phyloP scores from a whole-genome alignment of 2,888 invertebrate genomes.

The Netelia inedita region DNA sequence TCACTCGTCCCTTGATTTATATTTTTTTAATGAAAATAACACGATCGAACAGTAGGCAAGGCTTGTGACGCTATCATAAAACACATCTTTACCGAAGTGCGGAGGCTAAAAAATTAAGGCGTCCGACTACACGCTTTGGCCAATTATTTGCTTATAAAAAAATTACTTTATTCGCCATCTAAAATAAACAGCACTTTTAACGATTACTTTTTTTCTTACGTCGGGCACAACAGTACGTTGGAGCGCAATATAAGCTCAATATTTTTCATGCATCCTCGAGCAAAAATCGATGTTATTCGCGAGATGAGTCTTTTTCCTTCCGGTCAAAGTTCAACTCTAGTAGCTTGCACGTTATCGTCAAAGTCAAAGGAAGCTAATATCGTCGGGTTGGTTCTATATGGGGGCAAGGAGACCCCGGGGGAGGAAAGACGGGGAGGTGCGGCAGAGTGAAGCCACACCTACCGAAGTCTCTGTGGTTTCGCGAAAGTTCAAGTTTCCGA shows the following conservation, averaged over 20 bases:
- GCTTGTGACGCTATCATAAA: conserved; percentile 21
- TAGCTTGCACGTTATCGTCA: conserved; percentile 21
- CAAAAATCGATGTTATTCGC: conserved; percentile 47
- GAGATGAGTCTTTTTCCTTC: conserved; percentile 36
- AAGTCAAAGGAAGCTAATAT: conserved; percentile 60
- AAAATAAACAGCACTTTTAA: neutral
- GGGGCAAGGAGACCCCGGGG: conserved; percentile 11
- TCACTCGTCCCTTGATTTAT: neutral
- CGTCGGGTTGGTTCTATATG: conserved; percentile 29
- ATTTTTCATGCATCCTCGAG: conserved; percentile 52
- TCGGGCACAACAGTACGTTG: conserved; percentile 11
- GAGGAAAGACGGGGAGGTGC: conserved; percentile 24
- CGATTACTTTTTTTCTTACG: neutral
- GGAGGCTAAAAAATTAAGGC: conserved; percentile 1
- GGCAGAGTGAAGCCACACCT: neutral
- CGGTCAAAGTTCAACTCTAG: conserved; percentile 54
- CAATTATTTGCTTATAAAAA: neutral
- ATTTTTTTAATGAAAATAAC: conserved; percentile 25
- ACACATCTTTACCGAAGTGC: conserved; percentile 7
- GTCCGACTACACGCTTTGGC: neutral
- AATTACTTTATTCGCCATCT: neutral
- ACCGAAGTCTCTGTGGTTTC: neutral
- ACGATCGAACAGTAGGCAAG: conserved; percentile 10
- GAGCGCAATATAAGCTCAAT: conserved; percentile 46
- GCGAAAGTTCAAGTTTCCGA: conserved; percentile 23